phyloP scores from a whole-genome alignment of 2,113 vertebrate species.

The Progne subis region DNA sequence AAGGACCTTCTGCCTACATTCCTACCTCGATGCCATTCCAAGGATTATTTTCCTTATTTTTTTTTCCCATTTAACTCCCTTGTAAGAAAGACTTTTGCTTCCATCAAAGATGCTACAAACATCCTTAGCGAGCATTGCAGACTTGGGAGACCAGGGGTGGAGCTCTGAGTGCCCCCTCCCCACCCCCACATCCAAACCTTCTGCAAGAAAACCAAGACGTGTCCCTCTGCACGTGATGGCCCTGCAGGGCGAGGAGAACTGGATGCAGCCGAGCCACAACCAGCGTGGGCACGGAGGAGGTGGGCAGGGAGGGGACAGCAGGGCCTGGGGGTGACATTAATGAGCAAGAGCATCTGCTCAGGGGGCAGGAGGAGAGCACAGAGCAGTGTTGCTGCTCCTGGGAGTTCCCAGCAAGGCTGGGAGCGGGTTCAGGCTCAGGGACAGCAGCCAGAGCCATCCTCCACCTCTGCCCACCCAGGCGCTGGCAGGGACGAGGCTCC shows the following conservation, averaged over 20 bases:
- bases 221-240: accelerated
- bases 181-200: neutral
- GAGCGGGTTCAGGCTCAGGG: neutral
- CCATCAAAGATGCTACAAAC: neutral
- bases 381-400: neutral
- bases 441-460: neutral
- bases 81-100: neutral
- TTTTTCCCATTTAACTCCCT: neutral
- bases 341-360: neutral
- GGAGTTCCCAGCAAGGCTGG: neutral
- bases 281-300: neutral
- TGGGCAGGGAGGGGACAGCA: neutral
- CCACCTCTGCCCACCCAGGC: neutral
- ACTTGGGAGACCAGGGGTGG: neutral
- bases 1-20: neutral
- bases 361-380: neutral
- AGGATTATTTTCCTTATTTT: neutral
- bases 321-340: neutral
- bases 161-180: neutral
- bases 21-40: neutral
- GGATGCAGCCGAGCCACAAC: neutral
- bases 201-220: neutral
- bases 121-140: neutral
- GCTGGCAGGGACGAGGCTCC: accelerated
- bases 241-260: neutral